Percentiles rank a stretch among this genome's conserved stretches.
Evolutionary conservation across 2,797 vertebrate genomes (phyloP).

Genomic region (Bradypodion pumilum): DNA sequence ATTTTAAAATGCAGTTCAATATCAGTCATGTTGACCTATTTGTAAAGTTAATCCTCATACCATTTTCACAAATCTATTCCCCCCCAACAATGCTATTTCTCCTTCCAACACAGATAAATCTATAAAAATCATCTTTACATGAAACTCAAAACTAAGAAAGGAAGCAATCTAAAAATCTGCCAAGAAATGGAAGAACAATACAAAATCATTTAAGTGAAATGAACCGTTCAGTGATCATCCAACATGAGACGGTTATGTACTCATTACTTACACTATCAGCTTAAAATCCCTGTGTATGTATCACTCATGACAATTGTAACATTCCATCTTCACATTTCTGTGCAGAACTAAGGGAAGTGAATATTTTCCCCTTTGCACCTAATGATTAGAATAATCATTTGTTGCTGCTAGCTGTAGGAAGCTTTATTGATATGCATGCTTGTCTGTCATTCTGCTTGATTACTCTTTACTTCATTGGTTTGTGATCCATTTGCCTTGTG

Average conservation of each 20-base stretch:
- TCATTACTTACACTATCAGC: background rate
- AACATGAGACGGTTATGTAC: background rate
- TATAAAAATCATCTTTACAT: background rate
- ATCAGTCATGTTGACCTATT: background rate
- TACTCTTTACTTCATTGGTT: too few relatives aligned
- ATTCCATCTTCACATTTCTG: background rate
- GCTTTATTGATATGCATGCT: too few relatives aligned
- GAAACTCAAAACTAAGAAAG: background rate
- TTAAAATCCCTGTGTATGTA: background rate
- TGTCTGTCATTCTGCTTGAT: too few relatives aligned
- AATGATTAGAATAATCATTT: too few relatives aligned
- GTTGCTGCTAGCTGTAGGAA: too few relatives aligned
- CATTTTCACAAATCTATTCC: background rate
- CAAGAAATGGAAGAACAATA: background rate
- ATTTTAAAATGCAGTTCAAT: conserved; percentile 1
- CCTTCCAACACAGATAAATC: background rate
- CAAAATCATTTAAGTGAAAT: background rate
- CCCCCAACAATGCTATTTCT: background rate
- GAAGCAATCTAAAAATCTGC: background rate
- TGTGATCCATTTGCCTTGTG: too few relatives aligned
- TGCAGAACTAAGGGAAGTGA: background rate
- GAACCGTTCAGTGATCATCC: background rate
- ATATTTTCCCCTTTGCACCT: background rate
- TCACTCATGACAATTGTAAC: background rate
- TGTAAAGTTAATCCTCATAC: background rate